Percentiles rank a stretch among this genome's conserved stretches.
phyloP scores from a whole-genome alignment of 2,113 vertebrate species.

The Chrysemys picta region DNA sequence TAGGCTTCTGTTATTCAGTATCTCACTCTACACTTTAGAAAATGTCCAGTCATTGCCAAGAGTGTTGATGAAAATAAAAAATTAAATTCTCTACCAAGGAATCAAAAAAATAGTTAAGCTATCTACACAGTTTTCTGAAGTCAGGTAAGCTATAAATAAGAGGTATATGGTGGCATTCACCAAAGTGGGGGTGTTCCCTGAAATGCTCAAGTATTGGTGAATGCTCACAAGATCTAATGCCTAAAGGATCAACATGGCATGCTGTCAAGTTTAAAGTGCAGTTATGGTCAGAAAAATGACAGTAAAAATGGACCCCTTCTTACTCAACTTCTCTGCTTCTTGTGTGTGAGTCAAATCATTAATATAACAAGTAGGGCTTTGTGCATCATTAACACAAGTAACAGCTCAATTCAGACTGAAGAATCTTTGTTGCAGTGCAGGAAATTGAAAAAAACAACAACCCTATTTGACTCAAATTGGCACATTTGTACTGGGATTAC shows the following conservation, averaged over 20 bases:
- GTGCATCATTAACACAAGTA: background rate
- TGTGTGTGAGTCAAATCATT: background rate
- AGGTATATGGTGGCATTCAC: constrained; percentile 28
- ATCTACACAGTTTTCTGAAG: constrained; percentile 5
- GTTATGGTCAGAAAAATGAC: constrained; percentile 30
- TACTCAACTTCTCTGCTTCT: background rate
- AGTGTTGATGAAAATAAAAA: constrained; percentile 35
- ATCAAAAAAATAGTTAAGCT: constrained; percentile 7
- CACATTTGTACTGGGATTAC: background rate
- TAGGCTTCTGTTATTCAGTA: constrained; percentile 26
- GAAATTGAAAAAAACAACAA: background rate
- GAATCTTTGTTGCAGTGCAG: background rate
- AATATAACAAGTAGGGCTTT: background rate
- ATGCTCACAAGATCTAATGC: constrained; percentile 32
- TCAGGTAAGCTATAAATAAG: constrained; percentile 57
- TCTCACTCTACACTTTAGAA: constrained; percentile 1
- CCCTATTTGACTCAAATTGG: background rate
- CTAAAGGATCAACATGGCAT: background rate
- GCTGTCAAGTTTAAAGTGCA: constrained; percentile 57
- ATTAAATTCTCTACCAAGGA: constrained; percentile 18
- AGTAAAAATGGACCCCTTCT: background rate
- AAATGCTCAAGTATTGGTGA: constrained; percentile 38
- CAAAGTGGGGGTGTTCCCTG: constrained; percentile 29
- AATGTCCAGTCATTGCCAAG: constrained; percentile 1
- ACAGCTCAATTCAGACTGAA: background rate